Evolutionary conservation across 2,888 invertebrate genomes (phyloP).

Genomic region (Stenchaetothrips biformis): DNA sequence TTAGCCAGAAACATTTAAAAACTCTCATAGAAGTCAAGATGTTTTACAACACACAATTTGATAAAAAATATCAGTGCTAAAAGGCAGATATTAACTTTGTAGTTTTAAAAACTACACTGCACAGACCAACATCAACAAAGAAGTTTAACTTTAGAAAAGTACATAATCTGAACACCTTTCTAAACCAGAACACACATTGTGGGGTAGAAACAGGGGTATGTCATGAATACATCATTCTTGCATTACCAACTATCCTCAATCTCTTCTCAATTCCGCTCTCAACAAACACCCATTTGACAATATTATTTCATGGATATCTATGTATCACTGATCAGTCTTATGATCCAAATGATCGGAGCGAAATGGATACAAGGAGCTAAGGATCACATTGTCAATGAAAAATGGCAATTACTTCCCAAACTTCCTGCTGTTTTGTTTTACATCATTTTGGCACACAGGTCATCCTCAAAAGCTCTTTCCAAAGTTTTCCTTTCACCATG

Average conservation of each 20-base stretch:
- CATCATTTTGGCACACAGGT: constrained; percentile 1
- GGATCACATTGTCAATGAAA: constrained; percentile 23
- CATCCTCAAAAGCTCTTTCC: neutral
- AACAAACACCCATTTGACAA: neutral
- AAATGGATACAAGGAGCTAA: neutral
- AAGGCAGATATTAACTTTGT: too few relatives aligned
- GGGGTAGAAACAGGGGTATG: constrained; percentile 13
- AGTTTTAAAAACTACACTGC: too few relatives aligned
- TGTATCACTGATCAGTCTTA: constrained; percentile 18
- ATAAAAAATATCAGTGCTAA: neutral
- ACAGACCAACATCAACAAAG: too few relatives aligned
- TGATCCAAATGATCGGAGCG: constrained; percentile 12
- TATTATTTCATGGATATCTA: constrained; percentile 6
- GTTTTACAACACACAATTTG: neutral
- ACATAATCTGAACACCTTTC: neutral
- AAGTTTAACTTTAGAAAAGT: too few relatives aligned
- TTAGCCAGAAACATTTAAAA: neutral
- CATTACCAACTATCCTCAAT: neutral
- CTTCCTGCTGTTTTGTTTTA: neutral
- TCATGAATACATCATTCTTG: neutral
- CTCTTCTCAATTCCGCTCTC: neutral
- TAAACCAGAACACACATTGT: neutral
- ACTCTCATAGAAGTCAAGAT: neutral
- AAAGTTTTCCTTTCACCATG: neutral
- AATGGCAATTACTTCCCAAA: constrained; percentile 16